phyloP scores from a whole-genome alignment of 1,140 invertebrate genomes.

The Solen grandis region DNA sequence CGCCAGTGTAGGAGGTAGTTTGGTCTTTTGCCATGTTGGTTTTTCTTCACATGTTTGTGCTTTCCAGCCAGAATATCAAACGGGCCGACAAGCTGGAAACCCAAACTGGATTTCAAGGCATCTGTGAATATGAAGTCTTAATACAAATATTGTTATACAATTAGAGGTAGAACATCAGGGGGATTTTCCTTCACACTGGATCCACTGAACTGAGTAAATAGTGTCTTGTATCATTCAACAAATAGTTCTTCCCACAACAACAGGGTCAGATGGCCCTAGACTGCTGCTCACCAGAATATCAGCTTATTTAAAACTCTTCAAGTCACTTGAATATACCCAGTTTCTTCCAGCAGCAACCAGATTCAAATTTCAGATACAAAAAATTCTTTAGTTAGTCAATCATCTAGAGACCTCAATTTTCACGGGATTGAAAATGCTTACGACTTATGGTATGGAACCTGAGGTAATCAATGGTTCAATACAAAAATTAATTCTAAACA shows the following conservation, averaged over 20 bases:
- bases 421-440: too few species aligned
- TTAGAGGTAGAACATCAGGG: neutral
- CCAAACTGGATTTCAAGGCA: constrained; percentile 84
- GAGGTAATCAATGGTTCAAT: too few species aligned
- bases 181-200: neutral
- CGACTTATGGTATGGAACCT: too few species aligned
- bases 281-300: neutral
- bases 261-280: neutral
- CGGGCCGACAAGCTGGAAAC: constrained; percentile 90
- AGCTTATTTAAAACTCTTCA: neutral
- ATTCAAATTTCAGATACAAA: too few species aligned
- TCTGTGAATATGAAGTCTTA: constrained; percentile 76
- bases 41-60: constrained; percentile 82
- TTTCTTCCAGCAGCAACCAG: too few species aligned
- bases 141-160: neutral
- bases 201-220: neutral
- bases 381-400: too few species aligned
- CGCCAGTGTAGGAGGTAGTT: constrained; percentile 89
- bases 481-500: too few species aligned
- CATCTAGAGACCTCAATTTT: too few species aligned
- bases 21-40: constrained; percentile 83
- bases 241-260: neutral
- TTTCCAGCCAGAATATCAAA: constrained; percentile 90
- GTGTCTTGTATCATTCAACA: neutral
- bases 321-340: too few species aligned